Evolutionary conservation across 1,140 invertebrate species (phyloP).

Genomic region (Heterodera carotae): DNA sequence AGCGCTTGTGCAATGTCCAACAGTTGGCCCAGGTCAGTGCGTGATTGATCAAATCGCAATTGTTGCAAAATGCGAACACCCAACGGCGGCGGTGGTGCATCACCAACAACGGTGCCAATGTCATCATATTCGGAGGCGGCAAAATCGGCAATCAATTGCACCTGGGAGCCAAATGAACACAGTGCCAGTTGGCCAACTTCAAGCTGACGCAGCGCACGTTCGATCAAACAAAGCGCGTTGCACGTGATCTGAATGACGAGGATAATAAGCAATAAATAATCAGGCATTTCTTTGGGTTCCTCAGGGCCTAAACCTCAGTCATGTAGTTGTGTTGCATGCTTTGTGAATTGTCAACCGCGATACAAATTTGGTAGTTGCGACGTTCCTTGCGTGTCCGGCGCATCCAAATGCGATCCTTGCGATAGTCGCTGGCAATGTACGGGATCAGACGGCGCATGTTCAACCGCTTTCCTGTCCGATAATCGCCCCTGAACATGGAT

Average conservation of each 20-base stretch:
- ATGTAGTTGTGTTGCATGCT: conserved; percentile 85
- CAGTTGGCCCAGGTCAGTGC: conserved; percentile 75
- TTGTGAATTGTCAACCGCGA: conserved; percentile 95
- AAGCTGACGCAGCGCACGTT: conserved; percentile 83
- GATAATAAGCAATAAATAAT: conserved; percentile 2
- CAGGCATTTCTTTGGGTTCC: too few relatives aligned
- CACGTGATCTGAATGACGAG: conserved; percentile 87
- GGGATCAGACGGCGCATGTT: conserved; percentile 97
- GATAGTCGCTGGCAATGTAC: conserved; percentile 96
- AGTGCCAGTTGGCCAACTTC: conserved; percentile 89
- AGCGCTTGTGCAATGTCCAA: conserved; percentile 74
- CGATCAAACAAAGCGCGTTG: conserved; percentile 88
- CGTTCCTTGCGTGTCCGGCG: conserved; percentile 90
- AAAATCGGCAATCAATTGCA: conserved; percentile 77
- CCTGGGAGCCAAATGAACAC: conserved; percentile 86
- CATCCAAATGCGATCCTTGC: conserved; percentile 99
- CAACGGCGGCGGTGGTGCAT: conserved; percentile 54
- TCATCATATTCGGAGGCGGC: conserved; percentile 58
- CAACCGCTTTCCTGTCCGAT: conserved; percentile 89
- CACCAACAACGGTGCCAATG: background rate
- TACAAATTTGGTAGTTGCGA: conserved; percentile 90
- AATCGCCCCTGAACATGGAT: conserved; percentile 77
- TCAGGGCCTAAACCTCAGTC: conserved; percentile 72
- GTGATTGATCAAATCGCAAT: conserved; percentile 69
- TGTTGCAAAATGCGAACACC: conserved; percentile 67